Evolutionary conservation across 2,797 vertebrate genomes (phyloP), one percentile per base, ranked within the genome.

Genomic region (Bovichtus diacanthus): DNA sequence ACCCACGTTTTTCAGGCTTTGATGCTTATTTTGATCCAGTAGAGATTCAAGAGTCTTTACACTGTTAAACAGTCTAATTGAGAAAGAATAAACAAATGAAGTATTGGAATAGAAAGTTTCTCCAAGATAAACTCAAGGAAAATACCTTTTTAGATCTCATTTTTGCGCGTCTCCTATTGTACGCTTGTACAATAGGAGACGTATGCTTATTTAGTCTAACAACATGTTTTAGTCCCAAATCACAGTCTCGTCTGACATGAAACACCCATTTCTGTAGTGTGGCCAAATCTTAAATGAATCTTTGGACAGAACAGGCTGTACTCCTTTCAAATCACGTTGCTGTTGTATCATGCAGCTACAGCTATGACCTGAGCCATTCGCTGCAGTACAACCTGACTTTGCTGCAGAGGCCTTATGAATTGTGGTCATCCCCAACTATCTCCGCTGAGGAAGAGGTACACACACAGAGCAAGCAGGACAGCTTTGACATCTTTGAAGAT

Each of bases 401-500:
- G 75, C 92, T 99, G 81, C 95, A 95, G 87, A 96, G 96, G 86
- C 96, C 97, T 2, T 95, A 94, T 81, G 97, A 99, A 59, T 91
- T 90, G 69, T 90, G 96, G 75, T 79, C 87, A 12, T 70, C 79
- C 0, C 62, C 61, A 18, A 62, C 60, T 2, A 69, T 88, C 8
- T 39, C 83, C 0, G 5, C 70, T 10, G 83, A 89, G 77, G 97
- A 97, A 87, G 96, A 96, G 90, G 95, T 93, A 0, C 89, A 87
- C 47, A 83, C 87, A 1, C 94, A 95, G 77, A 91, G 89, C 49
- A 94, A 95, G 56, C 97, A 97, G 82, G 97, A 98, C 84, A 96
- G 96, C 92, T 99, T 99, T 50, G 98, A 99, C 92, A 99, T 99
- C 93, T 99, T 99, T 92, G 98, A 99, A 93, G 98, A 99, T 31